Conservation (phyloP, 1,140 invertebrate genomes). For the Drosophila sucinea region DNA sequence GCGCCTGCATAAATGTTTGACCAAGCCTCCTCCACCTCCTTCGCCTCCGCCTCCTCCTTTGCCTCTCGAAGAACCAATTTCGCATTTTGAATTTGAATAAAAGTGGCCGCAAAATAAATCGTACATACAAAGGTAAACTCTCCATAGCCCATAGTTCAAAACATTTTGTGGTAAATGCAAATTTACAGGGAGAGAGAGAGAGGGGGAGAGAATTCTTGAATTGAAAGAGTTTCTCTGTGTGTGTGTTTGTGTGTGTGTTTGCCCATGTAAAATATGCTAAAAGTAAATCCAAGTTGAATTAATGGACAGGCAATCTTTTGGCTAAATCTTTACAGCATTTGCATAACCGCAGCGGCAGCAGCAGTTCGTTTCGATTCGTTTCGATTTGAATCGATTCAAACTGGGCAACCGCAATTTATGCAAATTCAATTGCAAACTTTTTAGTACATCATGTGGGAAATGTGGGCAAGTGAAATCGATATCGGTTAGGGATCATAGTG, state of each 20-base stretch:
- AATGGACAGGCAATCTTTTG: conserved; percentile 79
- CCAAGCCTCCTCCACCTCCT: neutral
- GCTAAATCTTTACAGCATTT: conserved; percentile 74
- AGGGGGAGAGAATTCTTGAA: conserved; percentile 21
- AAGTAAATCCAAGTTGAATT: conserved; percentile 81
- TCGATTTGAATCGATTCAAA: conserved; percentile 7
- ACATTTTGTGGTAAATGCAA: conserved; percentile 80
- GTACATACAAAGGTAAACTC: conserved; percentile 48
- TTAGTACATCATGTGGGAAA: conserved; percentile 71
- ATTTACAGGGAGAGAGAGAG: conserved; percentile 55
- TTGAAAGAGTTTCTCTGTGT: conserved; percentile 15
- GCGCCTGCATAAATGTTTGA: conserved; percentile 44
- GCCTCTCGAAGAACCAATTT: neutral
- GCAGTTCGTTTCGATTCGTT: too few species aligned
- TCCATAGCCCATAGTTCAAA: conserved; percentile 68
- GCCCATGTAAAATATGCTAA: conserved; percentile 80
- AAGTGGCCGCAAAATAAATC: conserved; percentile 69
- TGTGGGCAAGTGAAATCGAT: conserved; percentile 38
- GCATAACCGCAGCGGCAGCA: conserved; percentile 64
- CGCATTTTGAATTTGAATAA: conserved; percentile 61
- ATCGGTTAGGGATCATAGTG: neutral
- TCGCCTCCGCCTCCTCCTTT: too few species aligned
- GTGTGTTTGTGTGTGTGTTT: neutral
- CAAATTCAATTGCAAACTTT: conserved; percentile 82
- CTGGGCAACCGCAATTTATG: conserved; percentile 72